These are phyloP conservation scores for Eciton burchellii DNA, from an alignment of 1,140 invertebrate genomes.

Conservation along the genomic window DNA sequence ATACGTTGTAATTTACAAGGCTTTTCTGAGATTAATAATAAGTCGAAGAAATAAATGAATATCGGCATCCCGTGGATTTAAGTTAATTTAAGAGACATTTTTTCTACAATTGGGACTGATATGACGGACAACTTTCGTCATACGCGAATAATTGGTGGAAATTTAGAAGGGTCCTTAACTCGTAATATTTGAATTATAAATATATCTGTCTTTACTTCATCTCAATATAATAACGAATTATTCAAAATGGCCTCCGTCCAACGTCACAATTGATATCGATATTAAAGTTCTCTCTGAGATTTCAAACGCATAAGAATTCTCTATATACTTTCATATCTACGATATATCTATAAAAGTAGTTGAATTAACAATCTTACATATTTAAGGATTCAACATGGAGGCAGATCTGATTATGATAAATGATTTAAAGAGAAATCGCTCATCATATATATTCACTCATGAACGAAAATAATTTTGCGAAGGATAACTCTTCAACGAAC, in stretches of 20 bases:
- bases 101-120: background rate
- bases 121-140: background rate
- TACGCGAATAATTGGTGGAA: background rate
- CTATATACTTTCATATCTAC: background rate
- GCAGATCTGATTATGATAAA: constrained; percentile 12
- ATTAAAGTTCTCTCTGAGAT: constrained; percentile 37
- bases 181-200: constrained; percentile 13
- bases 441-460: too few species aligned
- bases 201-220: background rate
- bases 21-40: background rate
- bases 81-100: background rate
- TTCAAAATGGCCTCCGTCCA: background rate
- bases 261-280: constrained; percentile 10
- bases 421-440: too few species aligned
- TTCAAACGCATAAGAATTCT: constrained; percentile 22
- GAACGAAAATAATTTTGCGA: background rate
- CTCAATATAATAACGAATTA: background rate
- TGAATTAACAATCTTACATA: constrained; percentile 46
- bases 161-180: constrained; percentile 21
- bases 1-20: too few species aligned
- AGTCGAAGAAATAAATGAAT: background rate
- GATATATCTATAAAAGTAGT: constrained; percentile 5
- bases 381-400: constrained; percentile 32
- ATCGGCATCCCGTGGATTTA: background rate
- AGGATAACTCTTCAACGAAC: background rate